phyloP scores from a whole-genome alignment of 2,113 vertebrate genomes.

The Propithecus coquereli region DNA sequence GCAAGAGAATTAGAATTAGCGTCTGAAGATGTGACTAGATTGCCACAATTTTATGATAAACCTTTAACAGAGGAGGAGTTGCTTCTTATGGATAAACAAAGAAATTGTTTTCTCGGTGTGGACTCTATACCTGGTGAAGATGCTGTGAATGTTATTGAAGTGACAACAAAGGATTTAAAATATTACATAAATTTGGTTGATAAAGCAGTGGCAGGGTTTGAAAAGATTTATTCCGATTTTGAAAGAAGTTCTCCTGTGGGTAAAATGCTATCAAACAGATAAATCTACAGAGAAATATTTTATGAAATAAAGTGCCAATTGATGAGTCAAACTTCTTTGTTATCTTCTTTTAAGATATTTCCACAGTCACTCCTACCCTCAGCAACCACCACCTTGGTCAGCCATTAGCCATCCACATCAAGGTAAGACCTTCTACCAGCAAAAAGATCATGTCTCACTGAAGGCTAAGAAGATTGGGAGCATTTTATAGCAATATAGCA shows the following conservation, averaged over 20 bases:
- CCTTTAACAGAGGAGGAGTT: not conserved
- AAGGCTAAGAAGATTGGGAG: not conserved
- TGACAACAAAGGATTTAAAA: not conserved
- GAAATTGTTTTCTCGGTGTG: not conserved
- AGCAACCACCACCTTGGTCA: not conserved
- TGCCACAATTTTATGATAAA: not conserved
- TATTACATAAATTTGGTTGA: not conserved
- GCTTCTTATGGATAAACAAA: not conserved
- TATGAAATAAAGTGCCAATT: not conserved
- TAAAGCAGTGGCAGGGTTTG: not conserved
- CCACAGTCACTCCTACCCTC: not conserved
- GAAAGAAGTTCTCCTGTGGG: not conserved
- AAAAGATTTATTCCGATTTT: not conserved
- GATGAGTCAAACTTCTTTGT: not conserved
- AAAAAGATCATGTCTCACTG: not conserved
- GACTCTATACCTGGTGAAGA: not conserved
- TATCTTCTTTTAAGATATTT: not conserved
- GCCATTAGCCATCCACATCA: not conserved
- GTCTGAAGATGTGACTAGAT: not conserved
- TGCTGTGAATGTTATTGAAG: not conserved
- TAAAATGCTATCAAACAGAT: not conserved
- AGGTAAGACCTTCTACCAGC: not conserved
- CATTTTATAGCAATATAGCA: not conserved
- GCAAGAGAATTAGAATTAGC: not conserved
- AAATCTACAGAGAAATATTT: not conserved